Percentiles rank a stretch among this genome's conserved stretches.
phyloP scores from a whole-genome alignment of 2,113 vertebrate genomes.

The Pelvicachromis taeniatus region DNA sequence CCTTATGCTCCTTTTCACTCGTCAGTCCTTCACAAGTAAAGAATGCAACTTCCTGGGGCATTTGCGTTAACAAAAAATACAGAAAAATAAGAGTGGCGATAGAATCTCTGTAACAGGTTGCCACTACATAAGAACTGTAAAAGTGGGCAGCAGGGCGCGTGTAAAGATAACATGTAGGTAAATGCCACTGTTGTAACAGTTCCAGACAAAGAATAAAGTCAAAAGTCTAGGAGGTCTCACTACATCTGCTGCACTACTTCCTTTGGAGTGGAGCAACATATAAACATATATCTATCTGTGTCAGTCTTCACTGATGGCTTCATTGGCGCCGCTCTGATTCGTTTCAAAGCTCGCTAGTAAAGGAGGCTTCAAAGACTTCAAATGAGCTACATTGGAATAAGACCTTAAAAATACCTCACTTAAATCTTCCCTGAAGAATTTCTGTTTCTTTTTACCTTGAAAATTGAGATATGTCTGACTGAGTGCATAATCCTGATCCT shows the following conservation, averaged over 20 bases:
- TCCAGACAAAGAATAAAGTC: neutral
- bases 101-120: neutral
- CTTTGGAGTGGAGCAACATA: neutral
- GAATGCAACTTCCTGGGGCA: conserved; percentile 28
- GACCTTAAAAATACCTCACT: conserved; percentile 11
- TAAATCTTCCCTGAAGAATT: conserved; percentile 1
- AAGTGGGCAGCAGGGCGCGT: neutral
- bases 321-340: neutral
- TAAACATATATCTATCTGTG: neutral
- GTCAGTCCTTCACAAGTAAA: conserved; percentile 52
- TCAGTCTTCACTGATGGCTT: conserved; percentile 24
- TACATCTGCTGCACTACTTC: neutral
- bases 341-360: neutral
- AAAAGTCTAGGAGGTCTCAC: neutral
- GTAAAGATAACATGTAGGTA: conserved; percentile 14
- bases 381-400: neutral
- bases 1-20: conserved; percentile 61
- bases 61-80: conserved; percentile 6
- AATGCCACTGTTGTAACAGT: neutral
- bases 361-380: conserved; percentile 6
- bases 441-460: neutral
- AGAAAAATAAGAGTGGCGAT: neutral
- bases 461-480: conserved; percentile 30
- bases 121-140: neutral
- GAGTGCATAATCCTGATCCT: conserved; percentile 25